These are phyloP conservation scores for Coturnix japonica DNA, from an alignment of 2,113 vertebrate species.

Conservation along the genomic window DNA sequence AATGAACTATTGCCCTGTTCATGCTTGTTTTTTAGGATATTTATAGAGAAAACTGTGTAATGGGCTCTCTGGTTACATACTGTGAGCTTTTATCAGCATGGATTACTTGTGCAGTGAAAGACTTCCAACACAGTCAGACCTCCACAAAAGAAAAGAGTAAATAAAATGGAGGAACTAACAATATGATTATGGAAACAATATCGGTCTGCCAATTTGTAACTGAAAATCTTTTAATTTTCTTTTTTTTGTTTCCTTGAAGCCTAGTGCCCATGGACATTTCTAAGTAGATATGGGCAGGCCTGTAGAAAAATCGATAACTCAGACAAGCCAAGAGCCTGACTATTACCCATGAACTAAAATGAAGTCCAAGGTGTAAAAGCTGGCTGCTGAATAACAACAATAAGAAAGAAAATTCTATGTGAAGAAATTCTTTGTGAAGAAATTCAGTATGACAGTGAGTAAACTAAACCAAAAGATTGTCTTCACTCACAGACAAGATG, in stretches of 20 bases:
- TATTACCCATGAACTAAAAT: neutral
- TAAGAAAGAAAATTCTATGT: neutral
- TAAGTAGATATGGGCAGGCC: neutral
- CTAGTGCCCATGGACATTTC: neutral
- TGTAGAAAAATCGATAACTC: slow-evolving; percentile 8
- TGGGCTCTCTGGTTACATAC: neutral
- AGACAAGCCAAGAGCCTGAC: neutral
- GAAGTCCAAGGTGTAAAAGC: neutral
- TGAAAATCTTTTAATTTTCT: neutral
- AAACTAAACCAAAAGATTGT: neutral
- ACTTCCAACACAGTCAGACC: neutral
- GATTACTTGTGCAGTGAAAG: neutral
- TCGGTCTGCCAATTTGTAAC: neutral
- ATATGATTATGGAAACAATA: slow-evolving; percentile 12
- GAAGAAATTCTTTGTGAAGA: neutral
- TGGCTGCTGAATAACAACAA: neutral
- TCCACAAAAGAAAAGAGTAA: neutral
- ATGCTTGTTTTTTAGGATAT: neutral
- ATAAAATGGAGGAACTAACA: neutral
- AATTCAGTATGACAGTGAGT: neutral
- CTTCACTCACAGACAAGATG: neutral
- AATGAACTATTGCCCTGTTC: neutral
- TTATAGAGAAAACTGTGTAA: neutral
- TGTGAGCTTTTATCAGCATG: neutral
- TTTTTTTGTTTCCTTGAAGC: neutral